phyloP scores from a whole-genome alignment of 2,113 vertebrate species.

The Istiophorus platypterus region DNA sequence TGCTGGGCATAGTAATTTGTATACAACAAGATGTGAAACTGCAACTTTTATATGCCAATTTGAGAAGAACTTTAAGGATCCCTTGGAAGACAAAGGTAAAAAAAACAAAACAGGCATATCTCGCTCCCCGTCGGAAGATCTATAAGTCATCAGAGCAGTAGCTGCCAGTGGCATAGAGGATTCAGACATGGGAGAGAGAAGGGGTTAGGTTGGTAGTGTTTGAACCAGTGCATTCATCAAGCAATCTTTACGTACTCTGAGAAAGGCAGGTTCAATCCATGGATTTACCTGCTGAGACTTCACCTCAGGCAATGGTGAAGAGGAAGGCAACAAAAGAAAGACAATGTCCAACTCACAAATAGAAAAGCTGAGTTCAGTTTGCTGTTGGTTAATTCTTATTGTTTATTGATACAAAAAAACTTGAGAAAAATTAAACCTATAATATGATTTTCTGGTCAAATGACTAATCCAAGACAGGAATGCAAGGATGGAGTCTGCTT shows the following conservation, averaged over 20 bases:
- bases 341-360: slow-evolving; percentile 8
- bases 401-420: too few species aligned
- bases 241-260: slow-evolving; percentile 29
- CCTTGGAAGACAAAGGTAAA: background rate
- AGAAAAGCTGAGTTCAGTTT: background rate
- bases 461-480: too few species aligned
- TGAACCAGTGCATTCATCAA: slow-evolving; percentile 43
- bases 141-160: slow-evolving; percentile 4
- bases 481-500: too few species aligned
- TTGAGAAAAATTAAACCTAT: background rate
- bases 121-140: background rate
- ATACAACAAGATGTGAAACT: background rate
- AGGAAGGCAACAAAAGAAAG: slow-evolving; percentile 36
- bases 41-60: background rate
- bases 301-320: slow-evolving; percentile 40
- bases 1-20: too few species aligned
- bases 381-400: too few species aligned
- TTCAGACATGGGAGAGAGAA: background rate
- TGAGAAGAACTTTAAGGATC: background rate
- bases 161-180: slow-evolving; percentile 12
- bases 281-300: slow-evolving; percentile 59
- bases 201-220: slow-evolving; percentile 5
- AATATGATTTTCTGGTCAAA: background rate
- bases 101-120: background rate
- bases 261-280: slow-evolving; percentile 53